Base-by-base conservation (phyloP, 2,888 invertebrate species). In the Blastobasis lacticolella region DNA sequence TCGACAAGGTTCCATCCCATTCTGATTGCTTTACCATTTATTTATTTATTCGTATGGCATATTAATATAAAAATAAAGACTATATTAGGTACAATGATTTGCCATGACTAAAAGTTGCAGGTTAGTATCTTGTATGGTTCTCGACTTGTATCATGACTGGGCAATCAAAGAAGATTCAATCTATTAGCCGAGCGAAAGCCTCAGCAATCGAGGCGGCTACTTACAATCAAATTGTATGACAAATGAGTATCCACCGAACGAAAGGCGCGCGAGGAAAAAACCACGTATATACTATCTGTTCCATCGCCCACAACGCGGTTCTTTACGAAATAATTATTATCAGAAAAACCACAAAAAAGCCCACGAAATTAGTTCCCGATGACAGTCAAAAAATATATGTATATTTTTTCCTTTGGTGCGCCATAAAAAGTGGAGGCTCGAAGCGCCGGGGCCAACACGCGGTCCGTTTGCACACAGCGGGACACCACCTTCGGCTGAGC, bases 341-440 rank as follows among this genome's bases (percentile, higher is more conserved):
- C 73, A 78, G 74, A 78, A 79, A 83, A 79, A 81, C 76, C 71
- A 85, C 78, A 84, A 85, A 85, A 82, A 86, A 78, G 77, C 66
- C 66, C 70, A 64, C 78, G 75, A 87, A 86, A 88, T 88, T 86
- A 88, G 86, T 87, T 88, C 86, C 80, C 87, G 87, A 88, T 88
- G 87, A 88, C 87, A 88, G 83, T 83, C 78, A 75, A 86, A 84
- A 86, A 86, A 85, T 84, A 82, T 82, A 78, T 78, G 75, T 81
- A 76, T 71, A 71, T 75, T 81, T 82, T 79, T 82, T 77, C 69
- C 60, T 63, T 63, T 60, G 63, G 64, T 63, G 64, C 60, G 63
- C 62, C 62, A 59, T 67, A 77, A 78, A 78, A 80, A 75, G 75
- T 58, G 68, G 53, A 50, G 57, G 53, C 42, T 47, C 65, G 67